Percentiles rank a stretch among this genome's conserved stretches.
phyloP scores from a whole-genome alignment of 1,140 invertebrate species.

The Lordiphosa clarofinis region DNA sequence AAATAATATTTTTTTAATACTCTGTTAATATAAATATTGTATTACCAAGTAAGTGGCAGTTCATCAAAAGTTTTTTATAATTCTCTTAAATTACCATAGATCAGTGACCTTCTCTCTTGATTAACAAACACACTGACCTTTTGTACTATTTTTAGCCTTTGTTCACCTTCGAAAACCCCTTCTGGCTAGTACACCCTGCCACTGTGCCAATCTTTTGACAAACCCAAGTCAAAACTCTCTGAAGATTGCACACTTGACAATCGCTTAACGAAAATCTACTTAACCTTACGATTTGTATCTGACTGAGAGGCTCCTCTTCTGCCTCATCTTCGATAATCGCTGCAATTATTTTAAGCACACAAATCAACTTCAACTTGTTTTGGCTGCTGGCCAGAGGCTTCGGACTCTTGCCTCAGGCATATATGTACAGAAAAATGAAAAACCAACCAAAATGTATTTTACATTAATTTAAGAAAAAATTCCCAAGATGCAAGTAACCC shows the following conservation, averaged over 20 bases:
- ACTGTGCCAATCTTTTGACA: slow-evolving; percentile 3
- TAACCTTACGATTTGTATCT: slow-evolving; percentile 49
- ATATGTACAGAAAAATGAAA: slow-evolving; percentile 11
- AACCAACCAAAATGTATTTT: slow-evolving; percentile 36
- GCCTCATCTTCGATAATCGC: slow-evolving; percentile 45
- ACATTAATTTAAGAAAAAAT: slow-evolving; percentile 48
- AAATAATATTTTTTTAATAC: too few relatives aligned
- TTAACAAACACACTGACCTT: slow-evolving; percentile 1
- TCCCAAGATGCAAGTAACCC: slow-evolving; percentile 28
- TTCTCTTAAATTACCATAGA: too few relatives aligned
- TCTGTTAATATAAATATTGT: too few relatives aligned
- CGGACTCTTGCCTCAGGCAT: slow-evolving; percentile 2
- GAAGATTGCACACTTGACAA: slow-evolving; percentile 54
- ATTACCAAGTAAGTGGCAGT: too few relatives aligned
- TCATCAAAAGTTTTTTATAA: too few relatives aligned
- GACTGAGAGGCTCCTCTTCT: slow-evolving; percentile 21
- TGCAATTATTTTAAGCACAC: slow-evolving; percentile 64
- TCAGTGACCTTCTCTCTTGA: too few relatives aligned
- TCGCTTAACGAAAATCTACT: slow-evolving; percentile 53
- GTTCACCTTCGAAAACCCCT: slow-evolving; percentile 7
- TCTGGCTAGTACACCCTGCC: too few relatives aligned
- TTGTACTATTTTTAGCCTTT: slow-evolving; percentile 4
- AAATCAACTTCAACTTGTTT: slow-evolving; percentile 52
- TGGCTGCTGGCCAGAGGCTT: too few relatives aligned
- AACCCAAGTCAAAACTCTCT: slow-evolving; percentile 34